These are phyloP conservation scores for Ursus arctos DNA, from an alignment of 2,113 vertebrate species.

Conservation along the genomic window DNA sequence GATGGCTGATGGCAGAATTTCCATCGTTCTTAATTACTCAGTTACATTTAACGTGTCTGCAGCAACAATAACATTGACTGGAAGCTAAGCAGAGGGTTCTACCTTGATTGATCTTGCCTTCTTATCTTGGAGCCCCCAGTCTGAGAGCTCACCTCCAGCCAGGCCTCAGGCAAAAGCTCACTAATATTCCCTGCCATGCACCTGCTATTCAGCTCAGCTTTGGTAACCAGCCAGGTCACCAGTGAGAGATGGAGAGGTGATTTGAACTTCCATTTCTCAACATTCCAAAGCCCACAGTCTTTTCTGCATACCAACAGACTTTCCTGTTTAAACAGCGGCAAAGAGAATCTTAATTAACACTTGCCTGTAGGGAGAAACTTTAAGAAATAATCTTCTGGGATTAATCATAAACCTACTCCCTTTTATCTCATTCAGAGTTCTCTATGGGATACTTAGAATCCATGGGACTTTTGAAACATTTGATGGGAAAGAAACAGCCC, in stretches of 20 bases:
- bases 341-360: conserved; percentile 29
- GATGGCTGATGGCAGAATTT: not conserved
- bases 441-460: not conserved
- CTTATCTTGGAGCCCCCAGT: not conserved
- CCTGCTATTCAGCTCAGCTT: not conserved
- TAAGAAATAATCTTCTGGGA: not conserved
- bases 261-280: not conserved
- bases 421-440: not conserved
- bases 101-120: not conserved
- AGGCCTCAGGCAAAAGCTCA: not conserved
- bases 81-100: not conserved
- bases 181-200: fast-evolving
- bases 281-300: not conserved
- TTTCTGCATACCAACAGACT: not conserved
- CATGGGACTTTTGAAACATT: conserved; percentile 3
- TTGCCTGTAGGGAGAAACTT: conserved; percentile 15
- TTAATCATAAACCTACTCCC: not conserved
- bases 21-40: not conserved
- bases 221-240: not conserved
- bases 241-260: not conserved
- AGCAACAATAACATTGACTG: not conserved
- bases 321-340: not conserved
- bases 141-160: not conserved
- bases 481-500: not conserved
- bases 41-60: not conserved